Percentiles rank a stretch among this genome's conserved stretches.
Evolutionary conservation across 1,140 invertebrate species (phyloP).

Genomic region (Leptinotarsa texana): DNA sequence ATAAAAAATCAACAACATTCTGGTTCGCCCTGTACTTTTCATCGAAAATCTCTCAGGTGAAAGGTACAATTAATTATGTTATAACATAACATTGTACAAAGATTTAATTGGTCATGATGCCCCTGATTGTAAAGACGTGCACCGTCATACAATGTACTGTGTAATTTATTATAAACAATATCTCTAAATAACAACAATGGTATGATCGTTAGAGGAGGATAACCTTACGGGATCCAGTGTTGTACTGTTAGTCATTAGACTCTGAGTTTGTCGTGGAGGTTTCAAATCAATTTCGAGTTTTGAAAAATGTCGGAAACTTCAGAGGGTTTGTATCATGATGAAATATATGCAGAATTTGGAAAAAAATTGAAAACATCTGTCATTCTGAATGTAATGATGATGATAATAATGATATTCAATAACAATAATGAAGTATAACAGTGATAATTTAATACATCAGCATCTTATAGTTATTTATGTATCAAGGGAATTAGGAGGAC

Average conservation of each 20-base stretch:
- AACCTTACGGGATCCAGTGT: slow-evolving; percentile 12
- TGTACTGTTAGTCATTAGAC: slow-evolving; percentile 16
- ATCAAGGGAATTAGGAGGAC: no score
- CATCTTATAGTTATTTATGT: no score
- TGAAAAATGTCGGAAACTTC: background rate
- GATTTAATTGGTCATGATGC: slow-evolving; percentile 49
- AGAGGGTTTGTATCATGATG: no score
- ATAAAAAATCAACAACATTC: no score
- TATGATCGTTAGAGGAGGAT: slow-evolving; percentile 31
- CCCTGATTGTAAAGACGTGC: slow-evolving; percentile 49
- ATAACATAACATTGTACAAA: slow-evolving; percentile 47
- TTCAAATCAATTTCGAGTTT: background rate
- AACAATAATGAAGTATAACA: no score
- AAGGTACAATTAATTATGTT: slow-evolving; percentile 50
- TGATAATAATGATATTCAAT: no score
- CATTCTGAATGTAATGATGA: no score
- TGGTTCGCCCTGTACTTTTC: background rate
- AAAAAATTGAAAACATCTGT: no score
- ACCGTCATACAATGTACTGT: slow-evolving; percentile 47
- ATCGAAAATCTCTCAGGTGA: slow-evolving; percentile 34
- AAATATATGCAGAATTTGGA: no score
- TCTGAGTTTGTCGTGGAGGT: background rate
- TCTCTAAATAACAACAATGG: slow-evolving; percentile 49
- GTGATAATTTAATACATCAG: no score
- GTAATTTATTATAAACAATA: slow-evolving; percentile 52